A percentile compares a stretch with the other conserved stretches of the same genome.
These are phyloP conservation scores for Anguilla pacifica DNA, from an alignment of 2,797 vertebrate species.

Conservation along the genomic window DNA sequence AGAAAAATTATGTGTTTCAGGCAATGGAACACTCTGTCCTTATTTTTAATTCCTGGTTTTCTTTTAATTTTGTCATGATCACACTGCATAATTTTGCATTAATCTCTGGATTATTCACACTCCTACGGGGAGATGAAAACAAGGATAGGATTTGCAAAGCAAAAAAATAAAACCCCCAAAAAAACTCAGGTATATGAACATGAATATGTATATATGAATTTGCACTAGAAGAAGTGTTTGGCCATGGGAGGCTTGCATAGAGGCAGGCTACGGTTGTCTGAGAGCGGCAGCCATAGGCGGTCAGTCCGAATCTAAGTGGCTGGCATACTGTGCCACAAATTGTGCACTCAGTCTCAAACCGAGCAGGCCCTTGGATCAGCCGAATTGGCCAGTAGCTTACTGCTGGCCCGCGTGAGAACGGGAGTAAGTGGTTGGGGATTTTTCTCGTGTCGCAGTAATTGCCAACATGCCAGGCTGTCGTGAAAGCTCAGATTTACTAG, in stretches of 20 bases:
- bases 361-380: constrained; percentile 11
- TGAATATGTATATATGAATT: neutral
- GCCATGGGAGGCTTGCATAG: neutral
- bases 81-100: constrained; percentile 48
- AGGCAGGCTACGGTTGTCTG: neutral
- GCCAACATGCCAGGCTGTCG: neutral
- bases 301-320: neutral
- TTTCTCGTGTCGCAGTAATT: neutral
- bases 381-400: constrained; percentile 4
- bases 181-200: neutral
- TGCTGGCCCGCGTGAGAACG: neutral
- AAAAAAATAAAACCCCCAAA: neutral
- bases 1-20: neutral
- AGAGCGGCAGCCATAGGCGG: neutral
- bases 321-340: constrained; percentile 20
- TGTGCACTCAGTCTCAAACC: neutral
- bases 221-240: neutral
- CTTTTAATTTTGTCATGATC: constrained; percentile 30
- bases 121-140: constrained; percentile 61
- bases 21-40: neutral
- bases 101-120: constrained; percentile 58
- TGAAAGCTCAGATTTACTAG: neutral
- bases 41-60: constrained; percentile 32
- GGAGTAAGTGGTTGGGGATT: neutral
- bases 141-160: constrained; percentile 42